Conservation (phyloP, 2,113 vertebrate species). For the Bubo blakistoni region DNA sequence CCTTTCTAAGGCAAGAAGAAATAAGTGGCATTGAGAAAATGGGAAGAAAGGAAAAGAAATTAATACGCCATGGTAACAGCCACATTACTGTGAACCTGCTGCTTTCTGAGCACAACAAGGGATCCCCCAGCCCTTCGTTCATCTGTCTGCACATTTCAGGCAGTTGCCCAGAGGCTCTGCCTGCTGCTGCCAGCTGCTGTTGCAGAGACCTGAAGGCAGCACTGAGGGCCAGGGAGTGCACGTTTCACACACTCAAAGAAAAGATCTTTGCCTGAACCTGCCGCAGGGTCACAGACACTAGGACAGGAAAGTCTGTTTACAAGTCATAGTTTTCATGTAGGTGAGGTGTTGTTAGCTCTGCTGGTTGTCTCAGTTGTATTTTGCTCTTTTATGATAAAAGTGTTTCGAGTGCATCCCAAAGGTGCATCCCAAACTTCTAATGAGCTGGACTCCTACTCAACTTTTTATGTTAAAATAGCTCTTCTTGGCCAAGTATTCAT, state of each 20-base stretch:
- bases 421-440: accelerated
- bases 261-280: neutral
- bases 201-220: accelerated
- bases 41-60: neutral
- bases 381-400: neutral
- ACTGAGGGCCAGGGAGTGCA: neutral
- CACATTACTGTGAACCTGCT: neutral
- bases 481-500: neutral
- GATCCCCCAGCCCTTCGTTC: neutral
- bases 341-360: neutral
- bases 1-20: neutral
- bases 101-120: neutral
- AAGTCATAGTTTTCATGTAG: neutral
- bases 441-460: neutral
- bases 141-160: neutral
- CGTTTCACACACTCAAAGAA: accelerated
- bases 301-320: neutral
- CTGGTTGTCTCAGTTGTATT: neutral
- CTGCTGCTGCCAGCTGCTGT: neutral
- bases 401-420: neutral
- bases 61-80: neutral
- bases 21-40: neutral
- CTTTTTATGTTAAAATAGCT: neutral
- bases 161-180: neutral
- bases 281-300: neutral